Percentiles rank a stretch among this genome's conserved stretches.
Evolutionary conservation across 2,797 vertebrate species (phyloP).

Genomic region (Karalla daura): DNA sequence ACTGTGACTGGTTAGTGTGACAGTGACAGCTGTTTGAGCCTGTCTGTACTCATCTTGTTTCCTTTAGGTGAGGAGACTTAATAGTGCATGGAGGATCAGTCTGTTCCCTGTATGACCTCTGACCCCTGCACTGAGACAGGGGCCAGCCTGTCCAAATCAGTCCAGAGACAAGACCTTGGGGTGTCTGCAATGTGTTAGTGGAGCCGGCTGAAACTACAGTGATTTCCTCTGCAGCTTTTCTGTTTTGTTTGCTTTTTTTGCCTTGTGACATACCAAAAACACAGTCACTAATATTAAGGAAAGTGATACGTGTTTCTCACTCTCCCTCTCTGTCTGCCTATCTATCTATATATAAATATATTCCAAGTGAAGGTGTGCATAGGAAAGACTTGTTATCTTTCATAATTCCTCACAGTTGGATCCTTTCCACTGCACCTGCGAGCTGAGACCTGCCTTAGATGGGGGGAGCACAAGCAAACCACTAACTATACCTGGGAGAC

Average conservation of each 20-base stretch:
- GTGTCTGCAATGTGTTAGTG: slow-evolving; percentile 55
- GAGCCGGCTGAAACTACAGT: slow-evolving; percentile 68
- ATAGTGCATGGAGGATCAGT: slow-evolving; percentile 59
- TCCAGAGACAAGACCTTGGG: slow-evolving; percentile 63
- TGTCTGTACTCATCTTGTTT: slow-evolving; percentile 54
- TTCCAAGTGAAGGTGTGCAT: slow-evolving; percentile 24
- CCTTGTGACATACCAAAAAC: slow-evolving; percentile 2
- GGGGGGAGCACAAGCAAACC: slow-evolving; percentile 53
- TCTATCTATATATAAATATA: too few relatives aligned
- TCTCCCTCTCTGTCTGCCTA: too few relatives aligned
- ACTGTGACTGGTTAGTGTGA: slow-evolving; percentile 14
- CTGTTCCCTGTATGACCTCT: slow-evolving; percentile 66
- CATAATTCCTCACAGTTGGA: slow-evolving; percentile 32
- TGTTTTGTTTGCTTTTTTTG: slow-evolving; percentile 52
- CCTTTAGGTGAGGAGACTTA: slow-evolving; percentile 43
- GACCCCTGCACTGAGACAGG: slow-evolving; percentile 66
- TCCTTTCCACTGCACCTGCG: slow-evolving; percentile 56
- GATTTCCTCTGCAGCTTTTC: slow-evolving; percentile 42
- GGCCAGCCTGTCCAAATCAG: slow-evolving; percentile 66
- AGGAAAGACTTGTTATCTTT: slow-evolving; percentile 48
- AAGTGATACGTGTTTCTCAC: too few relatives aligned
- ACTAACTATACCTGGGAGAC: slow-evolving; percentile 80
- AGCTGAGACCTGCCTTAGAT: slow-evolving; percentile 72
- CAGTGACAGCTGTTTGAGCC: slow-evolving; percentile 51
- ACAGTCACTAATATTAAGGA: slow-evolving; percentile 17